Base-by-base conservation (phyloP, 2,113 vertebrate species). In the Alouatta palliata region DNA sequence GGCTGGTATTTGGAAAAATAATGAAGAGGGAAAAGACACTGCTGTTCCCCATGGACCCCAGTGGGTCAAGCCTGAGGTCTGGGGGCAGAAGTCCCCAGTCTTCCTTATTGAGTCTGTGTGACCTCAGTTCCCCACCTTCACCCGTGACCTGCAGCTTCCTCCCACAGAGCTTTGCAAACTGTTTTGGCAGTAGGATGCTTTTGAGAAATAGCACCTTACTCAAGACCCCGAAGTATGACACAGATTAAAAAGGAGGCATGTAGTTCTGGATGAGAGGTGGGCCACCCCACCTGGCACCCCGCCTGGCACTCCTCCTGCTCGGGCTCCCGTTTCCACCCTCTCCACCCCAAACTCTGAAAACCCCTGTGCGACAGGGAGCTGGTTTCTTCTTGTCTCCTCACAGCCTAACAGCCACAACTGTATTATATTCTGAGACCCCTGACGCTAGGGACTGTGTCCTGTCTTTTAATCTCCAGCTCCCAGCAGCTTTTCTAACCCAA, bases 41-140 rank as follows among this genome's bases (percentile, higher is more conserved):
- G 6, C 23, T 10, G 12, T 16, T 76, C 0, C 19, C 13, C n/a
- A 25, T 27, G 14, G 25, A 3, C 1, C 45, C 2, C 17, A 1
- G 8, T 1, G 19, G 32, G 12, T 16, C 5, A 1, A 13, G 25
- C 47, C 56, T n/a, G 68, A 37, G 16, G 12, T 30, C 14, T 21
- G 0, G n/a, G 16, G 27, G 7, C n/a, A 3, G n/a, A 25, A n/a
- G n/a, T 35, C 37, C 71, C 37, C 1, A 8, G 25, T 43, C 81
- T 32, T 83, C 56, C 10, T 84, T 20, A 21, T 11, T 11, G 56
- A 43, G 37, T 35, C 52, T 37, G 19, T 56, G 12, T 81, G 79
- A 37, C 35, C 79, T 84, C 27, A 6, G 25, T 64, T 83, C 61
- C 56, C 40, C 82, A 40, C 30, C 56, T 17, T 40, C 40, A 45